These are phyloP conservation scores for Melierax canorus DNA, from an alignment of 2,113 vertebrate genomes.

Conservation along the genomic window DNA sequence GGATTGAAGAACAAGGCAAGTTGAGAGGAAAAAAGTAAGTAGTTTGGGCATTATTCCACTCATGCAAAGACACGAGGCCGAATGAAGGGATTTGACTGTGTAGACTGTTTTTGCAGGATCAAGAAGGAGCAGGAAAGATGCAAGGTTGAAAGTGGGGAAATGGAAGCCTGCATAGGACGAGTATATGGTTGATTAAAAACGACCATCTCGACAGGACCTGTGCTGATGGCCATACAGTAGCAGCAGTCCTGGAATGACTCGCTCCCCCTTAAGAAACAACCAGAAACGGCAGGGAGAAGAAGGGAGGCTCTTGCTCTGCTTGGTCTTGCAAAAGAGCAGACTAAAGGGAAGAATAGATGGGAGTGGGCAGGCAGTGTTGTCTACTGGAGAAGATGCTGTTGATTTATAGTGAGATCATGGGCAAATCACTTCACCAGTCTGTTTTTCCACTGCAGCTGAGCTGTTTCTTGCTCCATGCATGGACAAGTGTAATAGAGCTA, in stretches of 20 bases:
- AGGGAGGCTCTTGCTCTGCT: neutral
- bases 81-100: neutral
- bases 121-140: neutral
- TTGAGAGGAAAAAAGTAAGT: neutral
- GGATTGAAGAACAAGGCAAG: neutral
- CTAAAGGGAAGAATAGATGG: neutral
- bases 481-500: neutral
- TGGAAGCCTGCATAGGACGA: neutral
- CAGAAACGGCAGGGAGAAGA: neutral
- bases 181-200: neutral
- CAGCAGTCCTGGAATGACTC: neutral
- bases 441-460: neutral
- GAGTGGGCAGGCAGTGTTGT: neutral
- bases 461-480: neutral
- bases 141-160: neutral
- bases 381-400: neutral
- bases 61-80: rapidly evolving
- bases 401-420: neutral
- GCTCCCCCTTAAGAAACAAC: neutral
- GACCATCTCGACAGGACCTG: neutral
- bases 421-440: neutral
- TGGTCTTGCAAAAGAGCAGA: neutral
- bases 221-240: neutral
- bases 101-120: neutral
- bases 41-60: neutral